phyloP scores from a whole-genome alignment of 2,888 invertebrate genomes.

The Selenia dentaria region DNA sequence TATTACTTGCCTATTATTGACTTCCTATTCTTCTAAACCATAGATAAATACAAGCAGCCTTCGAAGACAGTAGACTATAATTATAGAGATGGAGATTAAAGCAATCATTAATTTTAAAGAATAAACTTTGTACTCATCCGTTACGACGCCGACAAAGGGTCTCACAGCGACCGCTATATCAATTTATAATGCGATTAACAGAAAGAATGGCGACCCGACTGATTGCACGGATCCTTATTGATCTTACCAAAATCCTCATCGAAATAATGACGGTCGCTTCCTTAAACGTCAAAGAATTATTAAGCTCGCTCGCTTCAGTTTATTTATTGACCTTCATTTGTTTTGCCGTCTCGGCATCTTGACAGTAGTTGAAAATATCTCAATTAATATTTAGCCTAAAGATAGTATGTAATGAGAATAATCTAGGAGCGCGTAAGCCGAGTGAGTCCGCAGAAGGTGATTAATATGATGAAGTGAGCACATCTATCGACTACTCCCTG shows the following conservation, averaged over 20 bases:
- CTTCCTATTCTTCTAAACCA: no score
- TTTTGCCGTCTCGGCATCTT: conserved; percentile 56
- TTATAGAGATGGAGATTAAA: conserved; percentile 63
- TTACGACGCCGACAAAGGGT: conserved; percentile 75
- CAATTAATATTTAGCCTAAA: conserved; percentile 82
- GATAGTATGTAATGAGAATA: conserved; percentile 74
- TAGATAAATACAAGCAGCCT: conserved; percentile 6
- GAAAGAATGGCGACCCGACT: conserved; percentile 73
- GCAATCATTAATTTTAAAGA: conserved; percentile 65
- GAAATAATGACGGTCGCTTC: conserved; percentile 58
- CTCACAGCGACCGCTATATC: conserved; percentile 63
- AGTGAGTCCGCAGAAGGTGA: conserved; percentile 72
- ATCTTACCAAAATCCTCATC: conserved; percentile 59
- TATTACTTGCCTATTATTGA: no score
- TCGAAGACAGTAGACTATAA: conserved; percentile 56
- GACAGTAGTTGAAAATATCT: conserved; percentile 75
- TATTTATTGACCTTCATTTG: conserved; percentile 66
- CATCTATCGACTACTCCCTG: conserved; percentile 59
- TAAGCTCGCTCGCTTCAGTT: conserved; percentile 41
- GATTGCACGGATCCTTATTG: conserved; percentile 70
- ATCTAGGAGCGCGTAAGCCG: conserved; percentile 79
- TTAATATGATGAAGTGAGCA: conserved; percentile 76
- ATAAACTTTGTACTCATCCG: conserved; percentile 63
- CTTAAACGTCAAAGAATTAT: conserved; percentile 55
- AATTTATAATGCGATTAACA: conserved; percentile 82